These are phyloP conservation scores for Odontophorus gujanensis DNA, from an alignment of 2,113 vertebrate genomes.

Conservation along the genomic window DNA sequence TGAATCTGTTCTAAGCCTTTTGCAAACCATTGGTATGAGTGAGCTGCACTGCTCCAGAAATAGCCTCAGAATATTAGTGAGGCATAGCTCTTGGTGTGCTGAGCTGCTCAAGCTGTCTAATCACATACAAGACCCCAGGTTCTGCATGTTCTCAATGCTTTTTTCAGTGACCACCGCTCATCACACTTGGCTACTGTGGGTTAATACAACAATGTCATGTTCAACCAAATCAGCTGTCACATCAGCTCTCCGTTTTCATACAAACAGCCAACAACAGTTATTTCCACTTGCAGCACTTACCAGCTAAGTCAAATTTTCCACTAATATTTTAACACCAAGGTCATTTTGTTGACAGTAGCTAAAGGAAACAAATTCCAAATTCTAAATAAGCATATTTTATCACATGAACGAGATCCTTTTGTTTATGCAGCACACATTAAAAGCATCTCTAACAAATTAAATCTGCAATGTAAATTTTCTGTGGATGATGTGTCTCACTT, in stretches of 20 bases:
- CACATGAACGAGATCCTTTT: background rate
- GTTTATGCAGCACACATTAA: background rate
- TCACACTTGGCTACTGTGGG: background rate
- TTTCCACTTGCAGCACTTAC: constrained; percentile 29
- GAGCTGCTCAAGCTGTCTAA: background rate
- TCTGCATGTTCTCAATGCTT: background rate
- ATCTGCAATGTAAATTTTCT: background rate
- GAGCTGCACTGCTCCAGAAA: background rate
- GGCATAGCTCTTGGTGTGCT: background rate
- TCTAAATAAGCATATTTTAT: background rate
- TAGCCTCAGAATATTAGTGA: background rate
- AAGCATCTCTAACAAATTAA: background rate
- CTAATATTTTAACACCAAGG: background rate
- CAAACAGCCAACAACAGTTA: constrained; percentile 17
- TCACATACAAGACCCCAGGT: background rate
- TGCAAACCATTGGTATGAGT: background rate
- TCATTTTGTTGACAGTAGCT: background rate
- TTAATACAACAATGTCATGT: background rate
- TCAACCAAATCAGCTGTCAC: constrained; percentile 26
- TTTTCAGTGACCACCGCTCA: background rate
- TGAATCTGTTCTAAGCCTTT: background rate
- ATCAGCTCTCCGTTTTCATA: constrained; percentile 12
- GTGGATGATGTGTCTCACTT: background rate
- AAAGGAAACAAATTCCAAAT: background rate
- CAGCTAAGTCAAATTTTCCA: background rate